Evolutionary conservation across 2,113 vertebrate species (phyloP).

Genomic region (Nesoenas mayeri): DNA sequence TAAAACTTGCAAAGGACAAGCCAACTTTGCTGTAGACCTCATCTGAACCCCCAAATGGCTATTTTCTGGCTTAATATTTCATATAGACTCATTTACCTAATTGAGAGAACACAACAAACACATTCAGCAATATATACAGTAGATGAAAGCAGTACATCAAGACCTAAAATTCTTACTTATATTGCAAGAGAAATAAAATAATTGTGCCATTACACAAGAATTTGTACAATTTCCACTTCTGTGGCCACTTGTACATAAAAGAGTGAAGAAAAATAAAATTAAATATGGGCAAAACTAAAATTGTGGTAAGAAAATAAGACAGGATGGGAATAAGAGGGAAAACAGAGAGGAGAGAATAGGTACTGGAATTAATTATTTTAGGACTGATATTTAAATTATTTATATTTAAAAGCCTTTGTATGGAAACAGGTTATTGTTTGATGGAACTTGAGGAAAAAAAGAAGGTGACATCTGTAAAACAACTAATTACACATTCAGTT

Average conservation of each 20-base stretch:
- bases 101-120: background rate
- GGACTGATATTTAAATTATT: background rate
- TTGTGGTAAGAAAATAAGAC: background rate
- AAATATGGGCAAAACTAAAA: background rate
- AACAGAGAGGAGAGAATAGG: background rate
- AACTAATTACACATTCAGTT: background rate
- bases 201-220: background rate
- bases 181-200: background rate
- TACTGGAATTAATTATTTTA: background rate
- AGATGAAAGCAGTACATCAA: background rate
- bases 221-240: background rate
- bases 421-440: background rate
- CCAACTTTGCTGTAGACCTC: background rate
- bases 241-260: background rate
- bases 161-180: background rate
- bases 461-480: background rate
- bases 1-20: background rate
- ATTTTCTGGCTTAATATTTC: background rate
- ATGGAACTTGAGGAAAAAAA: background rate
- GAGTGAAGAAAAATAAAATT: background rate
- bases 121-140: background rate
- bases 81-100: background rate
- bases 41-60: background rate
- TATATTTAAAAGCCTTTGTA: background rate
- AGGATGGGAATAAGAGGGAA: background rate